Conservation (phyloP, 1,140 invertebrate genomes). For the Sesamia nonagrioides region DNA sequence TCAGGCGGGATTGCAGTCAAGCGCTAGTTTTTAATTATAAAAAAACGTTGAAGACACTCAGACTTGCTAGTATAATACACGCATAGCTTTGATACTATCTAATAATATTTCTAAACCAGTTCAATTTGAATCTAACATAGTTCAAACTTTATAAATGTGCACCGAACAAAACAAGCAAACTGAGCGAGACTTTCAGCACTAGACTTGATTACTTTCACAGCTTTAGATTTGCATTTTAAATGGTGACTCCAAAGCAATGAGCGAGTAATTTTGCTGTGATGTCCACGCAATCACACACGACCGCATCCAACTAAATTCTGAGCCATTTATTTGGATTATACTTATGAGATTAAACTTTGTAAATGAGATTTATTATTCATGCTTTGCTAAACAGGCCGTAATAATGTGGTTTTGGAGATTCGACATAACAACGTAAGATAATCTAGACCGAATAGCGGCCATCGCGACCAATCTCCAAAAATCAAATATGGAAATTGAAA, state of each 20-base stretch:
- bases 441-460: too few relatives aligned
- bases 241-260: conserved; percentile 37
- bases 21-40: too few relatives aligned
- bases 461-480: too few relatives aligned
- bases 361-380: neutral
- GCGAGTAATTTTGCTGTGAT: conserved; percentile 33
- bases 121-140: neutral
- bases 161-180: neutral
- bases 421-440: neutral
- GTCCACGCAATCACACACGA: conserved; percentile 42
- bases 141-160: neutral
- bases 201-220: conserved; percentile 50
- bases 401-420: neutral
- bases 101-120: neutral
- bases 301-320: conserved; percentile 46
- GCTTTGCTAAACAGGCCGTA: too few relatives aligned
- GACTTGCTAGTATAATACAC: too few relatives aligned
- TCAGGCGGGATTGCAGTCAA: too few relatives aligned
- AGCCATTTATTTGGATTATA: conserved; percentile 35
- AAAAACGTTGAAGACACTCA: too few relatives aligned
- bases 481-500: too few relatives aligned
- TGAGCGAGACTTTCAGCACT: conserved; percentile 20
- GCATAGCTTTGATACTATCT: neutral
- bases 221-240: conserved; percentile 60
- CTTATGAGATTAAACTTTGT: conserved; percentile 22